phyloP scores from a whole-genome alignment of 2,888 invertebrate genomes.

The Allygus modestus region DNA sequence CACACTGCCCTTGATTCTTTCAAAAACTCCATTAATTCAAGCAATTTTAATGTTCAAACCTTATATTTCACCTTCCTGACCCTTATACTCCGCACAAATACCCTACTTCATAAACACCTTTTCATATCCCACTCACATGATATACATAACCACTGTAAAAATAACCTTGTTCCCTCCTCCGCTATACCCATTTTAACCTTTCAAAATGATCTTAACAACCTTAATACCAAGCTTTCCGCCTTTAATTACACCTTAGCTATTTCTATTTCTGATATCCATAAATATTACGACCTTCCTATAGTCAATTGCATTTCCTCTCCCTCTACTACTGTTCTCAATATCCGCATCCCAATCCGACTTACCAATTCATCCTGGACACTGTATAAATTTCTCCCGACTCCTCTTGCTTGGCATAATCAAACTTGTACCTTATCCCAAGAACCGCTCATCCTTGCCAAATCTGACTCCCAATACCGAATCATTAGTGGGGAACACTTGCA shows the following conservation, averaged over 20 bases:
- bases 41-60: too few relatives aligned
- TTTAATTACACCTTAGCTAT: not conserved
- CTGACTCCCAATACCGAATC: not conserved
- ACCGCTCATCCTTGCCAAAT: not conserved
- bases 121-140: too few relatives aligned
- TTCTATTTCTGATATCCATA: not conserved
- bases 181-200: not conserved
- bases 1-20: not conserved
- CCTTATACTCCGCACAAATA: too few relatives aligned
- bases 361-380: not conserved
- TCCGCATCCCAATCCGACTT: not conserved
- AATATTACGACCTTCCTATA: not conserved
- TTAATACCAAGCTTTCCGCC: not conserved
- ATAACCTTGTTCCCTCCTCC: not conserved
- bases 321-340: not conserved
- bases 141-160: not conserved
- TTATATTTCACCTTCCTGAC: too few relatives aligned
- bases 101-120: too few relatives aligned
- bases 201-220: not conserved
- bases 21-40: not conserved
- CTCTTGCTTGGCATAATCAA: slow-evolving; percentile 20
- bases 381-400: not conserved
- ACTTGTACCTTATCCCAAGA: not conserved
- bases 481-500: not conserved
- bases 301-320: slow-evolving; percentile 13